A percentile compares a stretch with the other conserved stretches of the same genome.
Conservation (phyloP, 2,888 invertebrate genomes). For the Sceliomorpha sp. region DNA sequence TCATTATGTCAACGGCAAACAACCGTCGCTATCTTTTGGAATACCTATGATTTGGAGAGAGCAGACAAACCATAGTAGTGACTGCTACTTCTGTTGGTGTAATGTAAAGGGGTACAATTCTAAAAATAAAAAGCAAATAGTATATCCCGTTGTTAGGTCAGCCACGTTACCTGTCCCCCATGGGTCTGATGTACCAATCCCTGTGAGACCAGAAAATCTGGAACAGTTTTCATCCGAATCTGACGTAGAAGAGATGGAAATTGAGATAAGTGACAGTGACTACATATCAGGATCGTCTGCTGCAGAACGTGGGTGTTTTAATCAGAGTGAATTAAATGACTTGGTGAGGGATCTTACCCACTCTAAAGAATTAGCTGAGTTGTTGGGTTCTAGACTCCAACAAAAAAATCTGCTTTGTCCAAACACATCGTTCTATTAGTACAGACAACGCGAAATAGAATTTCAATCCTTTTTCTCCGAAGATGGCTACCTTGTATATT, state of each 20-base stretch:
- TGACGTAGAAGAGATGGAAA: not conserved
- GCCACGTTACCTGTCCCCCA: too few species aligned
- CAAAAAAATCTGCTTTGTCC: slow-evolving; percentile 47
- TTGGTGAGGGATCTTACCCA: slow-evolving; percentile 56
- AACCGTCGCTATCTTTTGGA: slow-evolving; percentile 49
- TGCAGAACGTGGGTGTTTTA: slow-evolving; percentile 20
- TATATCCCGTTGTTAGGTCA: slow-evolving; percentile 11
- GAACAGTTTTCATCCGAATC: too few species aligned
- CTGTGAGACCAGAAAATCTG: too few species aligned
- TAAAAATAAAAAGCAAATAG: slow-evolving; percentile 36
- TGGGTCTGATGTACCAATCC: too few species aligned
- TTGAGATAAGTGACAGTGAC: not conserved
- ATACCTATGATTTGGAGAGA: slow-evolving; percentile 57
- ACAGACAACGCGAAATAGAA: slow-evolving; percentile 31
- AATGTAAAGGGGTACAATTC: slow-evolving; percentile 47
- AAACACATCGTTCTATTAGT: slow-evolving; percentile 32
- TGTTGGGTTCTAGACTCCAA: slow-evolving; percentile 51
- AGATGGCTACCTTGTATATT: slow-evolving; percentile 13
- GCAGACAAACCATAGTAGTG: slow-evolving; percentile 51
- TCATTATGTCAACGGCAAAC: slow-evolving; percentile 49
- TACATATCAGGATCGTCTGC: too few species aligned
- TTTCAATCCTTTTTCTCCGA: slow-evolving; percentile 26
- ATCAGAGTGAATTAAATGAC: slow-evolving; percentile 56
- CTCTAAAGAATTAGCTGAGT: slow-evolving; percentile 56
- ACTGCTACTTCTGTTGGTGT: slow-evolving; percentile 53